Percentiles rank a stretch among this genome's conserved stretches.
Conservation (phyloP, 2,888 invertebrate genomes). For the Melanostoma mellinum region DNA sequence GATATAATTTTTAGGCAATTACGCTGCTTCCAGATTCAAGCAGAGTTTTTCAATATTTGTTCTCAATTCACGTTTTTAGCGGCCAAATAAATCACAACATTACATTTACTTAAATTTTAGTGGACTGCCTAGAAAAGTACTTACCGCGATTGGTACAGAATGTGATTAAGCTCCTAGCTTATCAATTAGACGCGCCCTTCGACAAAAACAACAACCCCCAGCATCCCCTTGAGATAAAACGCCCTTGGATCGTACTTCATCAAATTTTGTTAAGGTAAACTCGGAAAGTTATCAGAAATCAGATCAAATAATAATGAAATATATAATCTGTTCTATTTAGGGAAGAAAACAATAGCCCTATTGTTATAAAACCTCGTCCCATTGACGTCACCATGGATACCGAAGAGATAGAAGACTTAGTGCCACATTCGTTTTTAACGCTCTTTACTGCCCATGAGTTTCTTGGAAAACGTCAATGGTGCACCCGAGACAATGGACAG, state of each 20-base stretch:
- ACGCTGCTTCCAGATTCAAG: too few species aligned
- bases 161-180: conserved; percentile 88
- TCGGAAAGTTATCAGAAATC: not conserved
- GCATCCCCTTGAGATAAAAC: conserved; percentile 87
- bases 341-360: conserved; percentile 87
- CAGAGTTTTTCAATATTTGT: too few species aligned
- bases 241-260: conserved; percentile 93
- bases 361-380: conserved; percentile 80
- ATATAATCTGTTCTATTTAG: conserved; percentile 77
- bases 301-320: not conserved
- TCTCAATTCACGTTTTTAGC: too few species aligned
- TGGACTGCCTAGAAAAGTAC: conserved; percentile 84
- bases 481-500: conserved; percentile 89
- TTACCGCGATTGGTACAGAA: conserved; percentile 88
- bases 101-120: conserved; percentile 70
- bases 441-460: conserved; percentile 93
- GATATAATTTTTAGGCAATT: too few species aligned
- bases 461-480: conserved; percentile 91
- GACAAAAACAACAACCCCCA: conserved; percentile 85
- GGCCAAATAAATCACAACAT: too few species aligned
- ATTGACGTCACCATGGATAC: conserved; percentile 75
- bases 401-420: conserved; percentile 83
- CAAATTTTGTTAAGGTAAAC: conserved; percentile 87
- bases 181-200: conserved; percentile 87
- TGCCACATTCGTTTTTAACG: conserved; percentile 89